Conservation (phyloP, 2,113 vertebrate species). For the Leiothrix lutea region DNA sequence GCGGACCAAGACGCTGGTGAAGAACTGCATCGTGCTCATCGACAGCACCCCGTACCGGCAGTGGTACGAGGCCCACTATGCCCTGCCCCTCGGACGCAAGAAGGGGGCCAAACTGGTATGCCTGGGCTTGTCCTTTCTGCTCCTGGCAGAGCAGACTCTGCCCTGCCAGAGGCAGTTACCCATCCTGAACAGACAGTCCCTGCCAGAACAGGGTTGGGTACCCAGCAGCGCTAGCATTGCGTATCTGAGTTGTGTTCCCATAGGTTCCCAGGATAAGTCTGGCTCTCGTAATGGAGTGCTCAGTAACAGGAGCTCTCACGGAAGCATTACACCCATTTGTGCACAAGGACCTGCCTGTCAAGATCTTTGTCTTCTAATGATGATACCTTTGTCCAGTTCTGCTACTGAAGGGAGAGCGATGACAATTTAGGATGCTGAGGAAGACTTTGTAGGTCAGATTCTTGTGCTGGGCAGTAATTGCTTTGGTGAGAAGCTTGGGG, state of each 20-base stretch:
- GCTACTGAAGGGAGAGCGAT: constrained; percentile 87
- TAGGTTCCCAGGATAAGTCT: background rate
- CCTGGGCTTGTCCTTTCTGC: background rate
- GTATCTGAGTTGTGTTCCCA: fast-evolving
- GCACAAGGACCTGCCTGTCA: background rate
- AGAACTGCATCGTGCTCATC: constrained; percentile 93
- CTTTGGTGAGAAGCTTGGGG: background rate
- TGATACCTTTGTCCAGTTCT: constrained; percentile 91
- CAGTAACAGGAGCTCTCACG: background rate
- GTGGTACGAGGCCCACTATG: constrained; percentile 97
- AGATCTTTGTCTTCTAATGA: constrained; percentile 79
- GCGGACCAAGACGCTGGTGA: constrained; percentile 97
- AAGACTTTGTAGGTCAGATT: constrained; percentile 54
- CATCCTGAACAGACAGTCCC: fast-evolving
- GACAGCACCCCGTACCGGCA: constrained; percentile 96
- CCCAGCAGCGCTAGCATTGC: fast-evolving
- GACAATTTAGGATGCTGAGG: constrained; percentile 78
- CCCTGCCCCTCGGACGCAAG: constrained; percentile 93
- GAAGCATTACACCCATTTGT: fast-evolving
- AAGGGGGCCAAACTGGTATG: constrained; percentile 96
- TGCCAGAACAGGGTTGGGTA: background rate
- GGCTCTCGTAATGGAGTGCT: background rate
- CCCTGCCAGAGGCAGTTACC: background rate
- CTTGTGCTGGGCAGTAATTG: background rate
- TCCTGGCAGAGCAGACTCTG: background rate